Conservation (phyloP, 2,888 invertebrate genomes). For the Drosophila anceps region DNA sequence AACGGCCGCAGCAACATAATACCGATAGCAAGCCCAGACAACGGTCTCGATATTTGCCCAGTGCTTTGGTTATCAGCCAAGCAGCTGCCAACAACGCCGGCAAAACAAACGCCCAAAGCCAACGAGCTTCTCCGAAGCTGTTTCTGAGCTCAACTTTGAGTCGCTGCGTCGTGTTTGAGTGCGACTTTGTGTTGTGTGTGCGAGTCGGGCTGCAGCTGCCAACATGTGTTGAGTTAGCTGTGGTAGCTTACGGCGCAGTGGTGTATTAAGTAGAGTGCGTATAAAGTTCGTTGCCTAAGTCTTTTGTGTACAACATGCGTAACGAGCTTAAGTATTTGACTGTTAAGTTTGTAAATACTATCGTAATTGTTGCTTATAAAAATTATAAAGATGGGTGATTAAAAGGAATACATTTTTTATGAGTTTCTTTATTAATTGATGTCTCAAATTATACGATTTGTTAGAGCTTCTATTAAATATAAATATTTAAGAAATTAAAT, state of each 20-base stretch:
- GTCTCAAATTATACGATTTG: not conserved
- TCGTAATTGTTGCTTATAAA: not conserved
- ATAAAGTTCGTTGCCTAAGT: constrained; percentile 58
- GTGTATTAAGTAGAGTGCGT: constrained; percentile 23
- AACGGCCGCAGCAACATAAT: constrained; percentile 23
- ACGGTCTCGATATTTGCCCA: constrained; percentile 38
- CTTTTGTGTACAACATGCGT: constrained; percentile 32
- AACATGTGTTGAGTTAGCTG: constrained; percentile 35
- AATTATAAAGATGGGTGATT: not conserved
- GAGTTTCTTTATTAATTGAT: not conserved
- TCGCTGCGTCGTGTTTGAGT: constrained; percentile 52
- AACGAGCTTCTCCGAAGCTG: constrained; percentile 33
- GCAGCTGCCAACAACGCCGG: constrained; percentile 56
- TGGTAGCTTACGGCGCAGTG: constrained; percentile 37
- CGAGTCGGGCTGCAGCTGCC: constrained; percentile 5
- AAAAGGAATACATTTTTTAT: no score
- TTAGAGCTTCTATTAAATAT: no score
- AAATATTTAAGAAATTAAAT: no score
- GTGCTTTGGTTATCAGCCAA: constrained; percentile 56
- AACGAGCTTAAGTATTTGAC: not conserved
- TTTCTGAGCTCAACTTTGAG: constrained; percentile 38
- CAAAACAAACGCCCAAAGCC: constrained; percentile 59
- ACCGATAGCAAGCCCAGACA: constrained; percentile 38
- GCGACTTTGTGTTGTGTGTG: constrained; percentile 29
- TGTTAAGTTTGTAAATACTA: not conserved